phyloP scores from a whole-genome alignment of 37 sponge, comb jelly and placozoan species.

The Beroe forskalii region DNA sequence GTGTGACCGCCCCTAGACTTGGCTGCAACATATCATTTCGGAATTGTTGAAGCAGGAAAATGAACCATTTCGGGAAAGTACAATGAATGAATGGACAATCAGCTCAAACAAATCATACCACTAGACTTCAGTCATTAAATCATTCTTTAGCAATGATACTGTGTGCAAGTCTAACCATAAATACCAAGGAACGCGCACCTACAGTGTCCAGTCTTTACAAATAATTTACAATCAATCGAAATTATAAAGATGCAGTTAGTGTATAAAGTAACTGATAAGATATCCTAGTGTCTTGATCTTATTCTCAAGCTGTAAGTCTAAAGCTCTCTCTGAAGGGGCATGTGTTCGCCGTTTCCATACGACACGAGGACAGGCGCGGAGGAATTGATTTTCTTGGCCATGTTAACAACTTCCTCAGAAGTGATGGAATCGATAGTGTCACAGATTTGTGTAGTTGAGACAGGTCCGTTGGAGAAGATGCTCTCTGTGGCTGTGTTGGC shows the following conservation, averaged over 20 bases:
- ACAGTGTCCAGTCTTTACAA: neutral
- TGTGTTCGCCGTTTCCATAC: constrained; percentile 31
- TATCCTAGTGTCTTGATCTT: neutral
- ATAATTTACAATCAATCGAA: neutral
- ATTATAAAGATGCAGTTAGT: neutral
- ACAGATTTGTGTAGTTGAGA: neutral
- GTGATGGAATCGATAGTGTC: constrained; percentile 36
- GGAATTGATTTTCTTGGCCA: constrained; percentile 6
- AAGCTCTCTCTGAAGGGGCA: constrained; percentile 62
- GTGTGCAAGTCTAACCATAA: too few relatives aligned
- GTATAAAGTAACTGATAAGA: neutral
- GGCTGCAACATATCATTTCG: too few relatives aligned
- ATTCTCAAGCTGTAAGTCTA: too few relatives aligned
- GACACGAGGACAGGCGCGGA: constrained; percentile 31
- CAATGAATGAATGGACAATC: too few relatives aligned
- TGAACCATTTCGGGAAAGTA: too few relatives aligned
- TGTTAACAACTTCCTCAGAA: neutral
- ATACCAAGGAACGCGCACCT: too few relatives aligned
- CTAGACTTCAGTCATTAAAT: too few relatives aligned
- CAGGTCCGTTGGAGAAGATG: neutral
- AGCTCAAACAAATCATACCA: too few relatives aligned
- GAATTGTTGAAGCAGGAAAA: too few relatives aligned
- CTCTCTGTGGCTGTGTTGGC: neutral
- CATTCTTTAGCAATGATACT: too few relatives aligned
- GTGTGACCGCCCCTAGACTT: too few relatives aligned